These are phyloP conservation scores for Hemichromis elongatus DNA, from an alignment of 2,113 vertebrate species.

Conservation along the genomic window DNA sequence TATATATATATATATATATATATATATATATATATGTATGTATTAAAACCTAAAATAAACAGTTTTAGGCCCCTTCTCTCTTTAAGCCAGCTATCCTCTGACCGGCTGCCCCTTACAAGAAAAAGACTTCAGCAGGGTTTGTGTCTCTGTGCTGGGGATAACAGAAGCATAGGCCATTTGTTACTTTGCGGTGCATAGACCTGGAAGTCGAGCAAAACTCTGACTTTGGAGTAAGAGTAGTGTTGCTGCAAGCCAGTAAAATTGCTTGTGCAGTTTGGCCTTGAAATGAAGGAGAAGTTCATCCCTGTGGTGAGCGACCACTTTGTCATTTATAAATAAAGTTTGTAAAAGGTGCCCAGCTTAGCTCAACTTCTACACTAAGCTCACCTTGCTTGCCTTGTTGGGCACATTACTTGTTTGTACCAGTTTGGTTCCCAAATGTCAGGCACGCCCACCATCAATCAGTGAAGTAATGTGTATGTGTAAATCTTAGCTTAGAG, in stretches of 20 bases:
- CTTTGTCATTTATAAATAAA: background rate
- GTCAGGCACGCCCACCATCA: background rate
- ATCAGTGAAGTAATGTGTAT: background rate
- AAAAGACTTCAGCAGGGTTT: background rate
- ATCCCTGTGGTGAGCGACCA: background rate
- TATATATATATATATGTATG: too few species aligned
- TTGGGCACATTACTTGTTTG: background rate
- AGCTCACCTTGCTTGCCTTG: background rate
- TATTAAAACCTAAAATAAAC: too few species aligned
- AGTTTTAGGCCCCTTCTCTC: too few species aligned
- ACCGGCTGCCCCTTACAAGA: background rate
- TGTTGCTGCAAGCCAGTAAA: background rate
- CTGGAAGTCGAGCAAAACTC: background rate
- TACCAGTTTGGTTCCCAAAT: background rate
- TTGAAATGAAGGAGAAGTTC: background rate
- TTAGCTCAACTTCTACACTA: background rate
- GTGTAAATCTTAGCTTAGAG: background rate
- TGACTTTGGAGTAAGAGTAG: background rate
- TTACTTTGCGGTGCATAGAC: background rate
- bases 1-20: too few species aligned
- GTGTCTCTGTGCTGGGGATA: background rate
- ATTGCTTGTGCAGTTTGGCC: background rate
- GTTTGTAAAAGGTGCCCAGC: background rate
- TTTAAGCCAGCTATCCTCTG: background rate
- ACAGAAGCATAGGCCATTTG: background rate